These are phyloP conservation scores for Noctua comes DNA, from an alignment of 2,888 invertebrate species.

Conservation along the genomic window DNA sequence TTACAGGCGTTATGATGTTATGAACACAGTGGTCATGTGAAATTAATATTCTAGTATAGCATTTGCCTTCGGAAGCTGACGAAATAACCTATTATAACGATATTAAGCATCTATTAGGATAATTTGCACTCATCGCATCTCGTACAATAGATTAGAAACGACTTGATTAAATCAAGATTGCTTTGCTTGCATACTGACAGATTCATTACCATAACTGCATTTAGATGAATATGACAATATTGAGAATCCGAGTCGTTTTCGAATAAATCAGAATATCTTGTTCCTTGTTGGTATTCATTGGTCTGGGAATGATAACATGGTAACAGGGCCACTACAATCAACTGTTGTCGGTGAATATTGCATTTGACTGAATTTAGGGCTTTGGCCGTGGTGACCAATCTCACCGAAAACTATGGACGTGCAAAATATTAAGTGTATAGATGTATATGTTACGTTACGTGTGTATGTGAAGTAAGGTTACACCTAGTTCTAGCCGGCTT, in stretches of 20 bases:
- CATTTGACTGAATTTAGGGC: background rate
- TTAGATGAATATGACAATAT: conserved; percentile 38
- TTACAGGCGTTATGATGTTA: background rate
- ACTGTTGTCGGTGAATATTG: background rate
- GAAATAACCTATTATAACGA: background rate
- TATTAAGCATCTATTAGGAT: background rate
- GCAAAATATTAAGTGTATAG: background rate
- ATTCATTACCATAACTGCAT: conserved; percentile 51
- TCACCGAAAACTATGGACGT: background rate
- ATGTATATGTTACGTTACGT: too few species aligned
- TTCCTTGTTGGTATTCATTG: conserved; percentile 20
- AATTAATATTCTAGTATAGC: background rate
- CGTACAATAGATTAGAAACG: conserved; percentile 16
- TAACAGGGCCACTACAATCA: background rate
- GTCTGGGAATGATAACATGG: background rate
- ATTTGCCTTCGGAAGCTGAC: background rate
- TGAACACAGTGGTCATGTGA: background rate
- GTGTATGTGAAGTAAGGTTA: too few species aligned
- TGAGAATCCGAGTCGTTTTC: background rate
- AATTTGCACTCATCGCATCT: conserved; percentile 15
- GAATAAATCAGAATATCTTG: conserved; percentile 15
- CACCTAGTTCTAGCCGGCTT: too few species aligned
- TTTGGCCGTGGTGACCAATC: background rate
- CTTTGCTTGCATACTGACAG: conserved; percentile 41
- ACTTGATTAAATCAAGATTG: conserved; percentile 30